A percentile compares a stretch with the other conserved stretches of the same genome.
Evolutionary conservation across 2,113 vertebrate genomes (phyloP).

Genomic region (Grantiella picta): DNA sequence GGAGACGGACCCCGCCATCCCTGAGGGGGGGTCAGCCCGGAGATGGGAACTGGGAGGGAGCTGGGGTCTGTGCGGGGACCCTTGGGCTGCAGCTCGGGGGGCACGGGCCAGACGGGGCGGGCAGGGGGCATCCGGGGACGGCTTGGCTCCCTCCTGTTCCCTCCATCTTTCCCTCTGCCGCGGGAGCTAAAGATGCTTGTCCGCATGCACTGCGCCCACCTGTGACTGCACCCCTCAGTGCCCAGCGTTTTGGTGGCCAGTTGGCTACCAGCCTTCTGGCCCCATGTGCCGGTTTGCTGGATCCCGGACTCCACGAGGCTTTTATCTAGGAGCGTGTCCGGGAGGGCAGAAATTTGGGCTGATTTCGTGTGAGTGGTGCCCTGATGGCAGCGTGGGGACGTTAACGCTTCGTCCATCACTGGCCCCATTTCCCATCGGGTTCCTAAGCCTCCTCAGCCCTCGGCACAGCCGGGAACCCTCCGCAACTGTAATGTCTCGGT

Average conservation of each 20-base stretch:
- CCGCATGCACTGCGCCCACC: neutral
- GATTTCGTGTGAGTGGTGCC: neutral
- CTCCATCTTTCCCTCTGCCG: neutral
- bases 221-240: rapidly evolving
- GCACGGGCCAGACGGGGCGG: rapidly evolving
- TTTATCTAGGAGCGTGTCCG: rapidly evolving
- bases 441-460: neutral
- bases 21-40: neutral
- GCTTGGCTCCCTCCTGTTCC: neutral
- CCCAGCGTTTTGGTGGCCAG: neutral
- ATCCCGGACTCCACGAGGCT: neutral
- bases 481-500: neutral
- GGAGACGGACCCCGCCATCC: neutral
- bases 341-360: neutral
- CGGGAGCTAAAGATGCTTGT: neutral
- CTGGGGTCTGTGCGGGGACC: neutral
- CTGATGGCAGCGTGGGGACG: neutral
- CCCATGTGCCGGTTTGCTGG: rapidly evolving
- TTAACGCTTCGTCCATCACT: rapidly evolving
- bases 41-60: neutral
- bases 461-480: neutral
- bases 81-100: neutral
- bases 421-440: neutral
- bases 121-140: neutral
- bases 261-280: neutral